phyloP scores from a whole-genome alignment of 2,113 vertebrate species.

The Corvus hawaiiensis region DNA sequence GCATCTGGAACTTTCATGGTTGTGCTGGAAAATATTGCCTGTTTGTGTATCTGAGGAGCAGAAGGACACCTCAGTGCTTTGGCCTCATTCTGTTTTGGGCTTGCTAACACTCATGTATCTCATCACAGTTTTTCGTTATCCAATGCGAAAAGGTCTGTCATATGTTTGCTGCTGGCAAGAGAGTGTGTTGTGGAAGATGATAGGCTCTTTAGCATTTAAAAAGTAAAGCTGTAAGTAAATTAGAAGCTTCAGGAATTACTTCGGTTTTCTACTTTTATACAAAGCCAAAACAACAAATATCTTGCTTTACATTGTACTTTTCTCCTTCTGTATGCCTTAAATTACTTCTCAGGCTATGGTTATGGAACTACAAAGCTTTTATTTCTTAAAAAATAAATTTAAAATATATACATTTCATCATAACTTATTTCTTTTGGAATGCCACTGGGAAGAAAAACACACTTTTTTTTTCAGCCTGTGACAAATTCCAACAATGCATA shows the following conservation, averaged over 20 bases:
- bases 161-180: background rate
- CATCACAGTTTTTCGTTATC: background rate
- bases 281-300: background rate
- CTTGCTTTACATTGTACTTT: background rate
- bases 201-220: background rate
- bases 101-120: background rate
- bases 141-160: background rate
- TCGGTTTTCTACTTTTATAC: background rate
- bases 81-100: background rate
- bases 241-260: background rate
- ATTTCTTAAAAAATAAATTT: background rate
- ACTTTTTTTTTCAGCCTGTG: background rate
- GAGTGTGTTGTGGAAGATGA: background rate
- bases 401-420: background rate
- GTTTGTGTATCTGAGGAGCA: background rate
- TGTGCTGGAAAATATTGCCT: background rate
- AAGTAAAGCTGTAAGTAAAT: constrained; percentile 7
- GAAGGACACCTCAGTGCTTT: background rate
- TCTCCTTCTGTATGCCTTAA: background rate
- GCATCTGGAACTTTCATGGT: background rate
- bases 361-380: background rate
- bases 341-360: background rate
- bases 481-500: background rate
- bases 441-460: background rate
- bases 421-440: background rate